Evolutionary conservation across 2,888 invertebrate genomes (phyloP).

Genomic region (Caenorhabditis sinica): DNA sequence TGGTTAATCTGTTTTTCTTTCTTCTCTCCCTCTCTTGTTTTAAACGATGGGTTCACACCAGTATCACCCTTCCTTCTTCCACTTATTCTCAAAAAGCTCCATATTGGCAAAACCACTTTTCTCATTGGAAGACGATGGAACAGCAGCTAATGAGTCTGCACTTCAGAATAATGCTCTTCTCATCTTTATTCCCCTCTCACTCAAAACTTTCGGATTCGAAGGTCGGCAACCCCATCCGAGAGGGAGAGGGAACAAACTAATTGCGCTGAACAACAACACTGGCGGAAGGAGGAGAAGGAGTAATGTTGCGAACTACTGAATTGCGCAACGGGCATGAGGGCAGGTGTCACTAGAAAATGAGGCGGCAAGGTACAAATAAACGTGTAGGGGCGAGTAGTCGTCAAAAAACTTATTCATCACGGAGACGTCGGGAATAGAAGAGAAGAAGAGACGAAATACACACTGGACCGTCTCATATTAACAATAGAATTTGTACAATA

Average conservation of each 20-base stretch:
- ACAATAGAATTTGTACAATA: conserved; percentile 53
- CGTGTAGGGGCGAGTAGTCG: neutral
- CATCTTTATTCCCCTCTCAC: conserved; percentile 9
- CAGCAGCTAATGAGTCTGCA: conserved; percentile 43
- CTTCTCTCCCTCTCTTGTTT: neutral
- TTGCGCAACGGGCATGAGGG: conserved; percentile 45
- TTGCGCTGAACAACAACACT: conserved; percentile 27
- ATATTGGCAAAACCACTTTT: conserved; percentile 32
- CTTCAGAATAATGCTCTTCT: conserved; percentile 52
- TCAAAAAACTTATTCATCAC: conserved; percentile 40
- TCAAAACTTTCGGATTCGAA: conserved; percentile 32
- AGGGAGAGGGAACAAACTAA: conserved; percentile 35
- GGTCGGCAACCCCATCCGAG: conserved; percentile 29
- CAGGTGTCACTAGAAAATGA: conserved; percentile 21
- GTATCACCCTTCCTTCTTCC: conserved; percentile 30
- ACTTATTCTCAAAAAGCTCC: conserved; percentile 13
- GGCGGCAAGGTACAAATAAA: conserved; percentile 37
- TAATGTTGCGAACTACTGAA: conserved; percentile 54
- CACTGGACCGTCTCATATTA: conserved; percentile 46
- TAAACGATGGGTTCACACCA: conserved; percentile 51
- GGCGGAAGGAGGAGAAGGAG: neutral
- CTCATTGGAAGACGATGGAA: conserved; percentile 35
- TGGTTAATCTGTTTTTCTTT: conserved; percentile 39
- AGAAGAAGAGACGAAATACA: conserved; percentile 10
- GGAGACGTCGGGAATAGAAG: conserved; percentile 17